Evolutionary conservation across 2,113 vertebrate species (phyloP).

Genomic region (Loxodonta africana): DNA sequence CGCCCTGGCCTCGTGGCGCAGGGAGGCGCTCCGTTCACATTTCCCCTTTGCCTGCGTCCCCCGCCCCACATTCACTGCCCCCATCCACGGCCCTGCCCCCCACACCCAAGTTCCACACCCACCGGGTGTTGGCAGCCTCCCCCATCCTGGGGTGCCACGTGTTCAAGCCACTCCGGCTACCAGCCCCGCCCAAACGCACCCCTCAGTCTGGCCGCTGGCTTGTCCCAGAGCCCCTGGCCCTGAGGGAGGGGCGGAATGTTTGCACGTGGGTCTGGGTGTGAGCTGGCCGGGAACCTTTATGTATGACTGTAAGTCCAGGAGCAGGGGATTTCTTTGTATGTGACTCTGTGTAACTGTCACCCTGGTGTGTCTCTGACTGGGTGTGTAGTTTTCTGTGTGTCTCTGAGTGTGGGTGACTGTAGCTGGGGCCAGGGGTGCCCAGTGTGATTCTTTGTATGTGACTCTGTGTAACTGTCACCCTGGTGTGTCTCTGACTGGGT

Average conservation of each 20-base stretch:
- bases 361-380: constrained; percentile 64
- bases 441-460: constrained; percentile 12
- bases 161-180: not conserved
- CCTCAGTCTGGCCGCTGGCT: not conserved
- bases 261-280: constrained; percentile 69
- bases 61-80: not conserved
- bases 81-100: not conserved
- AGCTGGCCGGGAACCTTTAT: constrained; percentile 17
- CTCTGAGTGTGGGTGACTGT: constrained; percentile 23
- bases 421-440: not conserved
- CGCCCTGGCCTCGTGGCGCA: constrained; percentile 64
- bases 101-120: constrained; percentile 55
- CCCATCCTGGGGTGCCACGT: constrained; percentile 63
- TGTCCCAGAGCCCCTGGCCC: constrained; percentile 62
- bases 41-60: not conserved
- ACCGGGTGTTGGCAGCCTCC: not conserved
- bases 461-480: constrained; percentile 43
- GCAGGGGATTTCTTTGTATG: constrained; percentile 69
- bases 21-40: constrained; percentile 32
- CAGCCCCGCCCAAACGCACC: constrained; percentile 64
- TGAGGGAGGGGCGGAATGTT: constrained; percentile 23
- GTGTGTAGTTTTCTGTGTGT: not conserved
- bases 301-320: constrained; percentile 40
- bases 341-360: constrained; percentile 56
- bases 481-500: constrained; percentile 62